Percentiles rank a stretch among this genome's conserved stretches.
These are phyloP conservation scores for Gracilinanus agilis DNA, from an alignment of 2,113 vertebrate species.

Conservation along the genomic window DNA sequence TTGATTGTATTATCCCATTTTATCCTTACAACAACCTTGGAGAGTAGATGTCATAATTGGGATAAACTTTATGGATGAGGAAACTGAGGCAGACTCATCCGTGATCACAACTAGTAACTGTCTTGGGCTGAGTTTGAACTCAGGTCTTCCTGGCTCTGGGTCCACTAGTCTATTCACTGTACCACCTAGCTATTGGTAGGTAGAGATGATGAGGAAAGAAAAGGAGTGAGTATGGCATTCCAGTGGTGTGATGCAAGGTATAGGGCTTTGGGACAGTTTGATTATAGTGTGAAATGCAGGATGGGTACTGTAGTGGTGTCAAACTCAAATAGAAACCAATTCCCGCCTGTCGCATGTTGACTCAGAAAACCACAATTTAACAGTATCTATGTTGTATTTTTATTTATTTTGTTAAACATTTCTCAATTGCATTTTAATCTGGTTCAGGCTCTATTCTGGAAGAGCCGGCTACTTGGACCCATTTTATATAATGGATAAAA, in stretches of 20 bases:
- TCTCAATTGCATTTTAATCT: not conserved
- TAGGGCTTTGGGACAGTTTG: not conserved
- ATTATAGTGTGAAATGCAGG: not conserved
- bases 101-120: not conserved
- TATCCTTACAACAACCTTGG: not conserved
- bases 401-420: not conserved
- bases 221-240: not conserved
- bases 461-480: not conserved
- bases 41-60: not conserved
- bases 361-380: not conserved
- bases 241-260: not conserved
- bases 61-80: conserved; percentile 34
- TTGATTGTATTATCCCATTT: not conserved
- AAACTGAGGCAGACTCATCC: conserved; percentile 28
- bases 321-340: not conserved
- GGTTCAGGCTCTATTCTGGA: not conserved
- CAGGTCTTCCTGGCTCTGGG: conserved; percentile 10
- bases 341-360: not conserved
- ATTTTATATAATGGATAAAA: not conserved
- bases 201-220: not conserved
- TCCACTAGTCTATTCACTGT: not conserved
- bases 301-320: not conserved
- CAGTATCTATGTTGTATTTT: not conserved
- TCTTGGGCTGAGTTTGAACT: conserved; percentile 12
- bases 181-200: not conserved